A percentile compares a stretch with the other conserved stretches of the same genome.
These are phyloP conservation scores for Scaptomyza tumidula DNA, from an alignment of 2,888 invertebrate species.

Conservation along the genomic window DNA sequence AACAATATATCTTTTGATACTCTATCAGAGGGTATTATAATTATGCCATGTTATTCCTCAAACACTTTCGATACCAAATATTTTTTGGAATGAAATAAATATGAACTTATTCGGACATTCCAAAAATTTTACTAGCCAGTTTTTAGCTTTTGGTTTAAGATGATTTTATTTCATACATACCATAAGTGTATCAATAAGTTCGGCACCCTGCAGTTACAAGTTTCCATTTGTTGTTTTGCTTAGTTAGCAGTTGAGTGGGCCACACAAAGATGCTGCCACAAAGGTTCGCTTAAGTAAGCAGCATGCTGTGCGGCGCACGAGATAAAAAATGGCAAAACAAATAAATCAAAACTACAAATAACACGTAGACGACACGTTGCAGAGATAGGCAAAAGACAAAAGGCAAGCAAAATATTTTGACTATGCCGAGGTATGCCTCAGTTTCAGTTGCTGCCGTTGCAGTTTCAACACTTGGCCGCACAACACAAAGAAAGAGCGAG, in stretches of 20 bases:
- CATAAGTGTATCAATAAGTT: constrained; percentile 12
- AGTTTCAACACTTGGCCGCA: constrained; percentile 63
- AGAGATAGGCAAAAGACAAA: constrained; percentile 25
- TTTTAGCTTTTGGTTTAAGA: background rate
- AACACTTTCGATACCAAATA: no score
- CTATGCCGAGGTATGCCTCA: constrained; percentile 34
- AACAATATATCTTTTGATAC: constrained; percentile 35
- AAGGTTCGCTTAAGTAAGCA: constrained; percentile 43
- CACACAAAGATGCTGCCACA: constrained; percentile 47
- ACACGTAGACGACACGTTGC: constrained; percentile 68
- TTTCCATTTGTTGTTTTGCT: constrained; percentile 25
- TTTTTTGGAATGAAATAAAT: background rate
- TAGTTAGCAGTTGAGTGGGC: constrained; percentile 30
- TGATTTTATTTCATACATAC: background rate
- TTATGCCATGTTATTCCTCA: no score
- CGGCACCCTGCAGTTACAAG: background rate
- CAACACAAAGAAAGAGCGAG: constrained; percentile 17
- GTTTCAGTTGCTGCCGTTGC: constrained; percentile 34
- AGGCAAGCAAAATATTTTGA: constrained; percentile 36
- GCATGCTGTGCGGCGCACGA: constrained; percentile 33
- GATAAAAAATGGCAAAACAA: constrained; percentile 64
- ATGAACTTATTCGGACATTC: background rate
- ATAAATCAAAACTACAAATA: constrained; percentile 74
- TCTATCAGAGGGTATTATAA: background rate
- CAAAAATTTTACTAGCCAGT: background rate